Evolutionary conservation across 2,888 invertebrate genomes (phyloP), one percentile per base, ranked within the genome.

Genomic region (Norana najaformis): DNA sequence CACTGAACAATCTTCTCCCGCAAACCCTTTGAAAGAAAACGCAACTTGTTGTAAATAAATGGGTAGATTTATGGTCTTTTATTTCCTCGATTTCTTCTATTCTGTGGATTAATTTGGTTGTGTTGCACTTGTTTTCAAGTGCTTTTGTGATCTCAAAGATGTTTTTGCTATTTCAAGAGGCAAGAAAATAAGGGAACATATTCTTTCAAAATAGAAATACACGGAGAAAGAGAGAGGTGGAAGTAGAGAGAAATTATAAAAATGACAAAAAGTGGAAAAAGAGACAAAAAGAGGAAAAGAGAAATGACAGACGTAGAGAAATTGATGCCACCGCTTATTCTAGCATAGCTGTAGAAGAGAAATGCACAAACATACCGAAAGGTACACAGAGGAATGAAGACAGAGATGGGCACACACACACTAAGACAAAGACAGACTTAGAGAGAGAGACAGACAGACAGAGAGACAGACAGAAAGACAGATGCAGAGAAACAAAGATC

Each of bases 161-260:
- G 69, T 69, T 69, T n/a, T 69, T 69, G n/a, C 30, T 69, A 1
- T 69, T n/a, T 47, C 1, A 3, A 69, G n/a, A 69, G 69, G 30
- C 6, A 69, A 69, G 6, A n/a, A 13, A n/a, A 69, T 6, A 16
- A n/a, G 16, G n/a, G 4, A 30, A 69, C n/a, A 3, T 8, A 69
- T 0, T 30, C 69, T n/a, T 16, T 69, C n/a, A 11, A 30, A 30
- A n/a, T 1, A 69, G 69, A 69, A 16, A n/a, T n/a, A n/a, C n/a
- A n/a, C n/a, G n/a, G n/a, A n/a, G n/a, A n/a, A 8, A 69, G 0
- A n/a, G n/a, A 0, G 30, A n/a, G 14, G 14, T 0, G 5, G 18
- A n/a, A 4, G n/a, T 0, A n/a, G n/a, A n/a, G 14, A 2, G 23
- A n/a, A 69, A 0, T 2, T 30, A 8, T 8, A 2, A 2, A 69